Conservation (phyloP, 92 coral and sea anemone species). For the Phymanthus crucifer region DNA sequence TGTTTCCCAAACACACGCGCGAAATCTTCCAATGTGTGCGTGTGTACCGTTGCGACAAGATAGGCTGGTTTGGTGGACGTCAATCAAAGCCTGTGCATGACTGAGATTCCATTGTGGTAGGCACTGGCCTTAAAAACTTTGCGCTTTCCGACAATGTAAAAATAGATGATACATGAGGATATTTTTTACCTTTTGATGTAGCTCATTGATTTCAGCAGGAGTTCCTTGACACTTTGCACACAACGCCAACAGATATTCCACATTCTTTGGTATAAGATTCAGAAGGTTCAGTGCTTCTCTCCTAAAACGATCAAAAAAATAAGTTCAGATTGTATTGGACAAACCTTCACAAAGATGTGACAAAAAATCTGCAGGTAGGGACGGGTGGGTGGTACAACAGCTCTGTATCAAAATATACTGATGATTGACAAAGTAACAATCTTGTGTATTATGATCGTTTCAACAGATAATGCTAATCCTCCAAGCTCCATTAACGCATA, state of each 20-base stretch:
- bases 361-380: too few relatives aligned
- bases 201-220: slow-evolving; percentile 69
- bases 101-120: too few relatives aligned
- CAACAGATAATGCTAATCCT: neutral
- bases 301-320: slow-evolving; percentile 45
- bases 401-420: neutral
- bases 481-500: too few relatives aligned
- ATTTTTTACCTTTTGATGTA: slow-evolving; percentile 79
- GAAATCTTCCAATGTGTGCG: too few relatives aligned
- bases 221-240: slow-evolving; percentile 92
- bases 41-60: too few relatives aligned
- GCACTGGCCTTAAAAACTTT: too few relatives aligned
- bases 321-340: neutral
- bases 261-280: slow-evolving; percentile 56
- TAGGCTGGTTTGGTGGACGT: too few relatives aligned
- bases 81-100: too few relatives aligned
- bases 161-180: neutral
- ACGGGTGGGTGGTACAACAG: too few relatives aligned
- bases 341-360: neutral
- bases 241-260: slow-evolving; percentile 67
- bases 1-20: too few relatives aligned
- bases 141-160: too few relatives aligned
- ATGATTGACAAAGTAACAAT: neutral
- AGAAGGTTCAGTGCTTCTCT: slow-evolving; percentile 74
- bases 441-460: neutral